Base-by-base conservation (phyloP, 2,113 vertebrate genomes). In the Passer domesticus region DNA sequence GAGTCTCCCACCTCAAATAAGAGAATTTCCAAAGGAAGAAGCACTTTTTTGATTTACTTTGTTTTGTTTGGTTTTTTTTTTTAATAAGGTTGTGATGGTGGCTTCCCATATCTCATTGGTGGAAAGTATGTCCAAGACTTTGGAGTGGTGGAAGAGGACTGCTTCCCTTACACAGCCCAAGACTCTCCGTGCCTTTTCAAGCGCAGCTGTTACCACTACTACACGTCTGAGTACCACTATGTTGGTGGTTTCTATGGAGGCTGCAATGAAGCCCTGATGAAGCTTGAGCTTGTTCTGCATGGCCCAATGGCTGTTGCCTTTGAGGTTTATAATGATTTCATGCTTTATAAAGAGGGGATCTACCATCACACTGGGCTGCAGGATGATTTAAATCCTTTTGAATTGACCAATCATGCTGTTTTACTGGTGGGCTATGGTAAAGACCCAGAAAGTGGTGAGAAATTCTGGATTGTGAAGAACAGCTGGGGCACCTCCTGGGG, bases 381-480 rank as follows among this genome's bases (percentile, higher is more conserved):
- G 27, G 99, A 99, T 95, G 27, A 85, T 28, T 97, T 98, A 94
- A 99, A 99, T 90, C 99, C 99, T 24, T 99, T 99, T 28, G 99
- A 99, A 97, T 77, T 99, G 95, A 99, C 99, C 35, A 99, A 99
- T 97, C 99, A 99, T 5, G 99, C 99, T 0, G 99, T 99, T 55
- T 98, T 99, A 73, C 92, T 99, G 30, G 98, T 99, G 62, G 99
- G 99, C 15, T 99, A 99, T 6, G 99, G 99, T 68, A 97, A 58
- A 22, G 99, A 99, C 63, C 91, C 95, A 9, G 23, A 30, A 80
- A 98, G 98, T 0, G 98, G 99, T 3, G 93, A 98, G 94, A 98
- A 98, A 59, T 99, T 98, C 94, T 99, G 99, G 99, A 98, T 98
- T 44, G 98, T 99, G n/a, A 99, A 99, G 97, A 99, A 99, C 97